phyloP scores from a whole-genome alignment of 2,888 invertebrate genomes.

The Trichogramma dendrolimi region DNA sequence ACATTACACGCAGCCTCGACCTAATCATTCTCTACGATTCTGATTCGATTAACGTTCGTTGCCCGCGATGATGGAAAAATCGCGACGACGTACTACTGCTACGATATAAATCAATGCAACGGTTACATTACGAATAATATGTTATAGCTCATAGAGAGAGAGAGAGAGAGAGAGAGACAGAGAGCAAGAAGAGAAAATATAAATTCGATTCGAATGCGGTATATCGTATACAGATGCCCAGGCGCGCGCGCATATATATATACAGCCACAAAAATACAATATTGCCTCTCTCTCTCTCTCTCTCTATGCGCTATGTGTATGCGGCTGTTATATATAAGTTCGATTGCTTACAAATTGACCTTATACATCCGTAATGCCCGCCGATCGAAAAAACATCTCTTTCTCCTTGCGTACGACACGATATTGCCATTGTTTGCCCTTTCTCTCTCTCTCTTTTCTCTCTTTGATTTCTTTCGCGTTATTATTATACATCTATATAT shows the following conservation, averaged over 20 bases:
- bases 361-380: slow-evolving; percentile 49
- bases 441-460: slow-evolving; percentile 3
- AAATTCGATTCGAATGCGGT: background rate
- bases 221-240: slow-evolving; percentile 2
- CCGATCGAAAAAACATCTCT: slow-evolving; percentile 39
- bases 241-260: slow-evolving; percentile 11
- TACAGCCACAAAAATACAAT: slow-evolving; percentile 48
- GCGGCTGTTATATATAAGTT: slow-evolving; percentile 38
- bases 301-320: too few relatives aligned
- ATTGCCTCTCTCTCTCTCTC: slow-evolving; percentile 38
- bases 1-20: too few relatives aligned
- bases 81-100: too few relatives aligned
- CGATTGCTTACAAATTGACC: slow-evolving; percentile 54
- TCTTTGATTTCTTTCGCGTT: background rate
- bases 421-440: background rate
- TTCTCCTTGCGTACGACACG: background rate
- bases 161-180: slow-evolving; percentile 26
- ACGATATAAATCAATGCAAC: too few relatives aligned
- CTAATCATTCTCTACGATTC: too few relatives aligned
- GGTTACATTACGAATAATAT: too few relatives aligned
- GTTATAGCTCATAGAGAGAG: slow-evolving; percentile 8
- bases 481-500: slow-evolving; percentile 22
- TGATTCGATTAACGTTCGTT: too few relatives aligned
- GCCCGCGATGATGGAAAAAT: too few relatives aligned
- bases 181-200: slow-evolving; percentile 25